phyloP scores from a whole-genome alignment of 2,888 invertebrate species.

The Crepidodera aurea region DNA sequence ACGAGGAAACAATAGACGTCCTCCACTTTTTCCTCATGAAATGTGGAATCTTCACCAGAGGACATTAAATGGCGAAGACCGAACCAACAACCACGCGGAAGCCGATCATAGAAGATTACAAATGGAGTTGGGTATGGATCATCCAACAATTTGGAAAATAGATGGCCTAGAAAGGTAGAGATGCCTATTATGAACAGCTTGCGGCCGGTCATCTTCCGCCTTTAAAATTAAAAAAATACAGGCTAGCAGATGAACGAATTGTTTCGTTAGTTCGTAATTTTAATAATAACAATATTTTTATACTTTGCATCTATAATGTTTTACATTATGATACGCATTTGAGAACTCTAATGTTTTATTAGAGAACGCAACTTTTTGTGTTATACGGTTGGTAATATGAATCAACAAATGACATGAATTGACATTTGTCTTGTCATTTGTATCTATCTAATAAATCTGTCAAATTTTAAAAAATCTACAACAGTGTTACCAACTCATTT shows the following conservation, averaged over 20 bases:
- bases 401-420: too few species aligned
- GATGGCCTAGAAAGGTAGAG: too few species aligned
- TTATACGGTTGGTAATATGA: too few species aligned
- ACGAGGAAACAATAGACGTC: background rate
- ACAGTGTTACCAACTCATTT: too few species aligned
- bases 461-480: too few species aligned
- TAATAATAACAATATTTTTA: background rate
- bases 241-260: background rate
- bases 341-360: too few species aligned
- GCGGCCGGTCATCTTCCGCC: background rate
- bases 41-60: background rate
- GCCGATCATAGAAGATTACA: background rate
- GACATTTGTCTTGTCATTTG: too few species aligned
- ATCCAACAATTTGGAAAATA: background rate
- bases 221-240: background rate
- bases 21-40: background rate
- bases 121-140: background rate
- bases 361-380: too few species aligned
- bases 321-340: too few species aligned
- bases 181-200: too few species aligned
- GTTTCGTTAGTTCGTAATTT: background rate
- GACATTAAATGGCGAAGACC: background rate
- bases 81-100: background rate
- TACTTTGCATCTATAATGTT: too few species aligned
- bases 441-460: too few species aligned